phyloP scores from a whole-genome alignment of 1,140 invertebrate genomes.

The Chrysomallon squamiferum region DNA sequence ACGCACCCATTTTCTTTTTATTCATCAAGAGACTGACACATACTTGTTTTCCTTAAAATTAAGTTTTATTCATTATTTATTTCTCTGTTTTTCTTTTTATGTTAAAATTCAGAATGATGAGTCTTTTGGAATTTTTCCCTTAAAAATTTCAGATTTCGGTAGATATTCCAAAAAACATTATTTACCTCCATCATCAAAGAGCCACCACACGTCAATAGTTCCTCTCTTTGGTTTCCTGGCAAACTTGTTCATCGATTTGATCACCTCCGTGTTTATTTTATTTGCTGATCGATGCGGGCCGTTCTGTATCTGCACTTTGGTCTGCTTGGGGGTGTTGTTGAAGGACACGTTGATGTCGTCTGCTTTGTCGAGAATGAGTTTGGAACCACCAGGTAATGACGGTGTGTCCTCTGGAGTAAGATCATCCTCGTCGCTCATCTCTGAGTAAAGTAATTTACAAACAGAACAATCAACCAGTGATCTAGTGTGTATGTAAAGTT shows the following conservation, averaged over 20 bases:
- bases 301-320: slow-evolving; percentile 15
- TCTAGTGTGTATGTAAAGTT: no score
- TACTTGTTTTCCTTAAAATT: no score
- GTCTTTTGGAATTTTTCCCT: no score
- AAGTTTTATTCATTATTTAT: no score
- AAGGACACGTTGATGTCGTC: not conserved
- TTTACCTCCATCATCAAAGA: slow-evolving; percentile 87
- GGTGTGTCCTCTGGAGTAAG: not conserved
- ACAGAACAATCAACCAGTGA: no score
- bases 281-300: not conserved
- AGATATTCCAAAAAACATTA: not conserved
- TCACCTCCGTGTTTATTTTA: slow-evolving; percentile 35
- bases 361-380: slow-evolving; percentile 11
- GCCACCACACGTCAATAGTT: slow-evolving; percentile 94
- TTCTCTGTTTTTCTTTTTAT: no score
- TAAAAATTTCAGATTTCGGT: no score
- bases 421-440: not conserved
- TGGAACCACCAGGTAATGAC: not conserved
- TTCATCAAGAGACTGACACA: no score
- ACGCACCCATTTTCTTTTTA: no score
- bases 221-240: slow-evolving; percentile 67
- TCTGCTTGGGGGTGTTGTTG: slow-evolving; percentile 10
- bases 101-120: no score
- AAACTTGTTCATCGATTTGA: slow-evolving; percentile 70
- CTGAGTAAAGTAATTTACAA: no score